phyloP scores from a whole-genome alignment of 2,797 vertebrate species.

The Pseudocheirus occidentalis region DNA sequence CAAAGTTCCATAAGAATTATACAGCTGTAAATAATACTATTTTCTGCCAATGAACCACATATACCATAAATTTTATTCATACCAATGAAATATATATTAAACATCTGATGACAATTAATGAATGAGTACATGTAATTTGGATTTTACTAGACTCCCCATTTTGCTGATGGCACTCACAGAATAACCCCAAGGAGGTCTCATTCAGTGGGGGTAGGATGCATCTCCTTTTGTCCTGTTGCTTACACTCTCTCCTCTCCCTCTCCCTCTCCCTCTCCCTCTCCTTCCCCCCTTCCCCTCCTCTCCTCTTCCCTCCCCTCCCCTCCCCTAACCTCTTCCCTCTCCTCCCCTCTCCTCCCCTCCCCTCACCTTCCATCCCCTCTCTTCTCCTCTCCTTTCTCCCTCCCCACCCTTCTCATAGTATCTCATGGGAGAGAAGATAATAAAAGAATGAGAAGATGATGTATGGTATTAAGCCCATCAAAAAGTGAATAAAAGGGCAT shows the following conservation, averaged over 20 bases:
- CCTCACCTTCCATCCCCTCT: too few species aligned
- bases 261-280: too few species aligned
- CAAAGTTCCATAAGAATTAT: neutral
- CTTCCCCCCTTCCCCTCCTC: neutral
- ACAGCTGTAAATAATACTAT: neutral
- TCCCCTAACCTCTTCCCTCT: too few species aligned
- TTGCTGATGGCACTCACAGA: neutral
- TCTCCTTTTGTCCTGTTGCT: neutral
- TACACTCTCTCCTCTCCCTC: too few species aligned
- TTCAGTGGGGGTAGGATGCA: neutral
- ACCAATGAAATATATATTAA: neutral
- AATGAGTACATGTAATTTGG: neutral
- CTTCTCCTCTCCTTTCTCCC: too few species aligned
- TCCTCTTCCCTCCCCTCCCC: too few species aligned
- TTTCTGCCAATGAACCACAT: neutral
- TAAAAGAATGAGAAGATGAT: neutral
- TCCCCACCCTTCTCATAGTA: too few species aligned
- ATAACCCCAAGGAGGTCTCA: neutral
- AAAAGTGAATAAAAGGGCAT: neutral
- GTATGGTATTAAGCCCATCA: neutral
- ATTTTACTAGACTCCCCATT: neutral
- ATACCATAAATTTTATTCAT: neutral
- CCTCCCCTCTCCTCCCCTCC: too few species aligned
- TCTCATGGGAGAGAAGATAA: neutral
- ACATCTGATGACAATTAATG: neutral